A percentile compares a stretch with the other conserved stretches of the same genome.
These are phyloP conservation scores for Boloria selene DNA, from an alignment of 2,888 invertebrate genomes.

Conservation along the genomic window DNA sequence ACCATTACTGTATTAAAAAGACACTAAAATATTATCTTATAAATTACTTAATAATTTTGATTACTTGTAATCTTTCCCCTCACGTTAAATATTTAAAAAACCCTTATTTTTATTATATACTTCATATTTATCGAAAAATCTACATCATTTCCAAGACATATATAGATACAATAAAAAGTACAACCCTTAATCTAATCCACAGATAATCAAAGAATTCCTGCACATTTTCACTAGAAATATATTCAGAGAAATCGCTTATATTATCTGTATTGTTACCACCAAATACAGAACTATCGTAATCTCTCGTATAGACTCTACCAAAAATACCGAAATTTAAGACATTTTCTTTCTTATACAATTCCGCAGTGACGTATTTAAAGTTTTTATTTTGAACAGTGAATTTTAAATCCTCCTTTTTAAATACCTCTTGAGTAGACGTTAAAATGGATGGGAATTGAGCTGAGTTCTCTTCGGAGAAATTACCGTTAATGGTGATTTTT, in stretches of 20 bases:
- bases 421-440: slow-evolving; percentile 44
- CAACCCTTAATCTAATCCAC: slow-evolving; percentile 68
- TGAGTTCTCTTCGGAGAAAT: slow-evolving; percentile 51
- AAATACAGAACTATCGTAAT: slow-evolving; percentile 44
- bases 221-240: slow-evolving; percentile 60
- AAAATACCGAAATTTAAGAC: slow-evolving; percentile 59
- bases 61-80: background rate
- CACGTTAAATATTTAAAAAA: background rate
- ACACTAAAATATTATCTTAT: background rate
- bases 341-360: slow-evolving; percentile 48
- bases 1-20: background rate
- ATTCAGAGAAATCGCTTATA: slow-evolving; percentile 51
- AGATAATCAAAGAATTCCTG: slow-evolving; percentile 68
- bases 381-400: slow-evolving; percentile 35
- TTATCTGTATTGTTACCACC: slow-evolving; percentile 34
- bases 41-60: slow-evolving; percentile 9
- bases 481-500: slow-evolving; percentile 54
- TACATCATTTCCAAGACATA: slow-evolving; percentile 77
- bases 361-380: slow-evolving; percentile 47
- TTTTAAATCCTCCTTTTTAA: slow-evolving; percentile 45
- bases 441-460: slow-evolving; percentile 58
- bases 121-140: background rate
- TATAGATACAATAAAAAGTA: slow-evolving; percentile 67
- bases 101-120: background rate
- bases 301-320: slow-evolving; percentile 56